These are phyloP conservation scores for Mustela nigripes DNA, from an alignment of 2,113 vertebrate species.

Conservation along the genomic window DNA sequence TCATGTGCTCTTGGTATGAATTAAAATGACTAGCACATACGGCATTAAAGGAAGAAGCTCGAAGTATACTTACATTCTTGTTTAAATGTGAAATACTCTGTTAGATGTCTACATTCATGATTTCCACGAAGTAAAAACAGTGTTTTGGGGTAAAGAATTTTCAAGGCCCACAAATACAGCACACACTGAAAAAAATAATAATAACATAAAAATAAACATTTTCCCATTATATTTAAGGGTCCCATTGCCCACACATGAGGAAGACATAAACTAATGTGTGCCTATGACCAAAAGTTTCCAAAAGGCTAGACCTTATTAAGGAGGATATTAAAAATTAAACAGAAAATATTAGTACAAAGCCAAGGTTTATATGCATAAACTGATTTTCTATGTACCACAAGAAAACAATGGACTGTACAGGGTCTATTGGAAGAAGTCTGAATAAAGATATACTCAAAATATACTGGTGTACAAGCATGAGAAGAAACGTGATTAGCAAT, in stretches of 20 bases:
- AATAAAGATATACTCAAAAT: background rate
- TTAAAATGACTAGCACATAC: background rate
- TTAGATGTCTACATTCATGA: conserved; percentile 99
- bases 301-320: background rate
- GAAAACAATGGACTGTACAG: background rate
- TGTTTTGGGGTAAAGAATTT: conserved; percentile 99
- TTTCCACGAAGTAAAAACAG: conserved; percentile 99
- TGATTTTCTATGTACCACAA: background rate
- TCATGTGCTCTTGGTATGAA: background rate
- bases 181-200: conserved; percentile 93
- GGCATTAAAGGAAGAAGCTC: background rate
- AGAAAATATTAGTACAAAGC: background rate
- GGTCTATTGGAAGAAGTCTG: background rate
- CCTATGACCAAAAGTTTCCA: background rate
- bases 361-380: background rate
- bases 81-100: conserved; percentile 99
- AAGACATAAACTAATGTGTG: background rate
- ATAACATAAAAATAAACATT: conserved; percentile 37
- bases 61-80: conserved; percentile 97
- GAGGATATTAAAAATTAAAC: background rate
- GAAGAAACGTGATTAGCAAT: background rate
- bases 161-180: conserved; percentile 99
- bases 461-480: background rate
- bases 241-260: background rate
- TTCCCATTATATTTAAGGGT: background rate